A percentile compares a stretch with the other conserved stretches of the same genome.
phyloP scores from a whole-genome alignment of 2,888 invertebrate species.

The Osmoderma eremita region DNA sequence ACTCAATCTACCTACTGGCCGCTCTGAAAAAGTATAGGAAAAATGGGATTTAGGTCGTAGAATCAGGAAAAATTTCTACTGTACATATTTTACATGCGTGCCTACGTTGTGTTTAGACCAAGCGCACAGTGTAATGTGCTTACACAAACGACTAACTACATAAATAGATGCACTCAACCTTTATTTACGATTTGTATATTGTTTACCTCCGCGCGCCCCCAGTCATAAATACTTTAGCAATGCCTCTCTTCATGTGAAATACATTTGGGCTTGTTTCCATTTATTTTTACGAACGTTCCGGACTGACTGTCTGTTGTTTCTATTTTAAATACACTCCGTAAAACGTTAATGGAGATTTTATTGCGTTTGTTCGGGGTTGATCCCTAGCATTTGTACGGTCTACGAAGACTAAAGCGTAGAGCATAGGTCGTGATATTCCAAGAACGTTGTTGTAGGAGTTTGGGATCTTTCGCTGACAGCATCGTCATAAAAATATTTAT shows the following conservation, averaged over 20 bases:
- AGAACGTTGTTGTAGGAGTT: too few species aligned
- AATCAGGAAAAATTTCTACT: too few species aligned
- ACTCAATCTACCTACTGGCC: too few species aligned
- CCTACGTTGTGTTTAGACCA: too few species aligned
- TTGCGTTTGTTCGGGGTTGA: constrained; percentile 18
- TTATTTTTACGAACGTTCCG: constrained; percentile 16
- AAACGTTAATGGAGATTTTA: constrained; percentile 37
- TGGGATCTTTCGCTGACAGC: too few species aligned
- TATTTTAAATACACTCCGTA: constrained; percentile 30
- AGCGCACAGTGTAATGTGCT: too few species aligned
- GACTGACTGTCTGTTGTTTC: constrained; percentile 8
- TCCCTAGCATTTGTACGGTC: background rate
- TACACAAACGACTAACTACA: constrained; percentile 13
- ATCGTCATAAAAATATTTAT: too few species aligned
- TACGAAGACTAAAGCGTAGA: too few species aligned
- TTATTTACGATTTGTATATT: constrained; percentile 33
- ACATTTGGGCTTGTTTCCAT: constrained; percentile 13
- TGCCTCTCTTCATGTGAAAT: constrained; percentile 14
- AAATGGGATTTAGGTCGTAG: too few species aligned
- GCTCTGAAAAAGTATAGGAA: too few species aligned
- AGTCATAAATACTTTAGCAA: constrained; percentile 33
- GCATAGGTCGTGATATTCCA: too few species aligned
- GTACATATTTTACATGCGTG: too few species aligned
- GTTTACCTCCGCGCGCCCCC: constrained; percentile 8
- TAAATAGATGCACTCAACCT: constrained; percentile 14